Base-by-base conservation (phyloP, 1,140 invertebrate genomes). In the Drosophila melanogaster region DNA sequence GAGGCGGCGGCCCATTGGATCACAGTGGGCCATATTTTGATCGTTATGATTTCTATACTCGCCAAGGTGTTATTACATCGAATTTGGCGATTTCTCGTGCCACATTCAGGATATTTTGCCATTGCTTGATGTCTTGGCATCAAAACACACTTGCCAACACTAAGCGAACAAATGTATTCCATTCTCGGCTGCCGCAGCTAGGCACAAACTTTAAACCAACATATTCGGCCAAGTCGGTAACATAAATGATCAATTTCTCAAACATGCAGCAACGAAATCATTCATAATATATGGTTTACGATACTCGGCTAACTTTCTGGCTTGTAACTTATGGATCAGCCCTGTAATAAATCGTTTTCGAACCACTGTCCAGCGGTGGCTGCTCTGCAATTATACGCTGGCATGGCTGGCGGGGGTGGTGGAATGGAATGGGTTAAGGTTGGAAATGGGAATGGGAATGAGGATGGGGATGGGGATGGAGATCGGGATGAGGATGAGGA, bases 301-400 rank as follows among this genome's bases (percentile, higher is more conserved):
- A 17, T 17, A 2, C 7, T 8, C 8, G 6, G 7, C 7, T 7
- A 14, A 40, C 4, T 43, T 26, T 15, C 14, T 19, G 5, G 35
- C 12, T 12, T 12, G 12, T 35, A 10, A 49, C n/a, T 30, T 30
- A 30, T 50, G n/a, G 47, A 15, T n/a, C 10, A 33, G 14, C 6
- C 12, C 2, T 15, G 26, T 1, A 50, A 17, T 33, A 33, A 12
- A 11, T 10, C n/a, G 47, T 33, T 17, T 11, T 14, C n/a, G 26
- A 46, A 46, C 66, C 62, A 69, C 50, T 56, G 49, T 67, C 11
- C 43, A 26, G 56, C 60, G 55, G 62, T 60, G 74, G 58, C 69
- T 55, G 60, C 74, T 77, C 66, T 77, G 77, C 81, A 86, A 85
- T 85, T 86, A 85, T 85, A 77, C 44, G 61, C 53, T 30, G 30